Evolutionary conservation across 2,797 vertebrate genomes (phyloP).

Genomic region (Platalea minor): DNA sequence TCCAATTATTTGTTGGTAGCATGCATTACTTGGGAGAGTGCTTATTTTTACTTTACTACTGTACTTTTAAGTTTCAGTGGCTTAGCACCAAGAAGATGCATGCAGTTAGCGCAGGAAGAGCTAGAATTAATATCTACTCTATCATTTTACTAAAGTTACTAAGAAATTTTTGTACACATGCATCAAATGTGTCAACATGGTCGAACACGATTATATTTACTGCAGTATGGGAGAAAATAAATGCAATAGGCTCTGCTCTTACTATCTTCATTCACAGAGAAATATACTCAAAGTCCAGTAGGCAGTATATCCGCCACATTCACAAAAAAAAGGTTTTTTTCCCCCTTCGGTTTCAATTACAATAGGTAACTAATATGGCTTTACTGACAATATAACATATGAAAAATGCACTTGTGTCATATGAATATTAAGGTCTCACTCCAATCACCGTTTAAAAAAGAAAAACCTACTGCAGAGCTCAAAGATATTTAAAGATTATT

Average conservation of each 20-base stretch:
- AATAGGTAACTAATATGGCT: background rate
- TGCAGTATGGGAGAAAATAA: background rate
- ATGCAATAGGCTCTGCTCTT: background rate
- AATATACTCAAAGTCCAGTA: background rate
- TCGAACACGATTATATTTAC: background rate
- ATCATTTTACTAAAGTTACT: background rate
- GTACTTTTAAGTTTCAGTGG: background rate
- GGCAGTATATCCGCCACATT: background rate
- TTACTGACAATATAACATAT: background rate
- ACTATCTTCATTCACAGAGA: background rate
- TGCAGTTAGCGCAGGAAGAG: background rate
- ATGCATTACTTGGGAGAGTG: background rate
- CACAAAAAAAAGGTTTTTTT: accelerated
- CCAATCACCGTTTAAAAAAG: background rate
- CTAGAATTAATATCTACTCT: background rate
- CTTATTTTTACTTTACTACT: background rate
- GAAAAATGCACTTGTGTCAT: background rate
- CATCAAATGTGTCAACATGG: background rate
- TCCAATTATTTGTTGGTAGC: background rate
- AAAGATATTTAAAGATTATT: background rate
- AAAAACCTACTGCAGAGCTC: background rate
- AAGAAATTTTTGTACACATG: accelerated
- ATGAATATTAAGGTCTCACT: background rate
- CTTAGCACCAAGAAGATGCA: background rate
- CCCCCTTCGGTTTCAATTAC: background rate